Evolutionary conservation across 2,797 vertebrate species (phyloP).

Genomic region (Parotocinclus haroldoi): DNA sequence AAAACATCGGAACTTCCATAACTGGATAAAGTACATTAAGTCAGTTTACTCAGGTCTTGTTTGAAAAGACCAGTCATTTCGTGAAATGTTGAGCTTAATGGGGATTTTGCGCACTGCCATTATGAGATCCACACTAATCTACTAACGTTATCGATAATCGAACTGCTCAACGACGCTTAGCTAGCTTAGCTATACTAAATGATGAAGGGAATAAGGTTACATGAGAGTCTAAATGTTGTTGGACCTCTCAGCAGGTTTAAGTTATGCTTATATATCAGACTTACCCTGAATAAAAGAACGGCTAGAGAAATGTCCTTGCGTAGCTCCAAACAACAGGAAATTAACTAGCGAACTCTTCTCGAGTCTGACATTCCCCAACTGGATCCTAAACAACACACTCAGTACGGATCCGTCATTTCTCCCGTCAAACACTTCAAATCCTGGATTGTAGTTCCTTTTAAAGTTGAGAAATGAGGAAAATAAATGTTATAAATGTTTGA

Average conservation of each 20-base stretch:
- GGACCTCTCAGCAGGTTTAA: no score
- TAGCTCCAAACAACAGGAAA: constrained; percentile 41
- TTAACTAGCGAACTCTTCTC: constrained; percentile 13
- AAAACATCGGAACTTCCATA: neutral
- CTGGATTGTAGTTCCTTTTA: neutral
- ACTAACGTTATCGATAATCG: neutral
- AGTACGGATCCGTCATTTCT: neutral
- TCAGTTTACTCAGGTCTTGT: no score
- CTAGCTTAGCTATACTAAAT: neutral
- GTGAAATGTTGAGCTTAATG: no score
- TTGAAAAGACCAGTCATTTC: no score
- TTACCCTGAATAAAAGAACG: neutral
- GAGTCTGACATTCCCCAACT: constrained; percentile 27
- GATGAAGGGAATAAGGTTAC: no score
- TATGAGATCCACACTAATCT: no score
- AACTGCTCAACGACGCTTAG: neutral
- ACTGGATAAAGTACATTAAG: no score
- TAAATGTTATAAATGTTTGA: no score
- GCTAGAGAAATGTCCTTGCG: neutral
- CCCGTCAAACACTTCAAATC: neutral
- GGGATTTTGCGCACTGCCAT: no score
- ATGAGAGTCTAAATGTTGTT: no score
- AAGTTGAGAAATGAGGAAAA: neutral
- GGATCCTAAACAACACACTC: neutral
- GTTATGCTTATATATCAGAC: neutral